phyloP scores from a whole-genome alignment of 2,888 invertebrate genomes.

The Drosophila meridionalis region DNA sequence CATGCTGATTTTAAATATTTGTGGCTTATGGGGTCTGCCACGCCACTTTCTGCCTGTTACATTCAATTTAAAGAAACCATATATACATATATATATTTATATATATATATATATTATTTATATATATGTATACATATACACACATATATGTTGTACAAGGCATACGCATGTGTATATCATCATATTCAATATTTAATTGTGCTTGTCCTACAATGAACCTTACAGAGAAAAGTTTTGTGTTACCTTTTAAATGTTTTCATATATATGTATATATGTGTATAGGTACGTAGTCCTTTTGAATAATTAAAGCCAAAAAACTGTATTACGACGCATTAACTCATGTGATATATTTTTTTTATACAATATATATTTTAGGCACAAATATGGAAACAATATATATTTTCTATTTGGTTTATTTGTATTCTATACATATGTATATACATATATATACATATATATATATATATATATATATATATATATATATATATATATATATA shows the following conservation, averaged over 20 bases:
- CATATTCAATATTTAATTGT: background rate
- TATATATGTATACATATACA: background rate
- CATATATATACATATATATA: background rate
- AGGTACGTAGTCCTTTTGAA: constrained; percentile 21
- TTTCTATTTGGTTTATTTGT: background rate
- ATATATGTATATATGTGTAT: constrained; percentile 4
- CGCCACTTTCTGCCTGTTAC: no score
- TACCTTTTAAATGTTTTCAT: constrained; percentile 33
- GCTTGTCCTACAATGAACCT: constrained; percentile 2
- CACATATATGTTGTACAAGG: background rate
- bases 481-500: constrained; percentile 1
- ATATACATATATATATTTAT: constrained; percentile 1
- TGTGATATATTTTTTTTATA: constrained; percentile 5
- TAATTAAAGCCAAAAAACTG: constrained; percentile 8
- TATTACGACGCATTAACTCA: constrained; percentile 27
- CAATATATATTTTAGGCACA: constrained; percentile 25
- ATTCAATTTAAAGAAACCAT: no score
- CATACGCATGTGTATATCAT: background rate
- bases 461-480: constrained; percentile 1
- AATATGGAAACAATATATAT: constrained; percentile 9
- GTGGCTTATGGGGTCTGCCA: no score
- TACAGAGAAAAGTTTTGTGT: background rate
- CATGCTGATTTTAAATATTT: no score
- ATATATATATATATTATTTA: background rate
- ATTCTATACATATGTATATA: background rate